Evolutionary conservation across 2,888 invertebrate genomes (phyloP).

Genomic region (Rambutsinella grinnellia): DNA sequence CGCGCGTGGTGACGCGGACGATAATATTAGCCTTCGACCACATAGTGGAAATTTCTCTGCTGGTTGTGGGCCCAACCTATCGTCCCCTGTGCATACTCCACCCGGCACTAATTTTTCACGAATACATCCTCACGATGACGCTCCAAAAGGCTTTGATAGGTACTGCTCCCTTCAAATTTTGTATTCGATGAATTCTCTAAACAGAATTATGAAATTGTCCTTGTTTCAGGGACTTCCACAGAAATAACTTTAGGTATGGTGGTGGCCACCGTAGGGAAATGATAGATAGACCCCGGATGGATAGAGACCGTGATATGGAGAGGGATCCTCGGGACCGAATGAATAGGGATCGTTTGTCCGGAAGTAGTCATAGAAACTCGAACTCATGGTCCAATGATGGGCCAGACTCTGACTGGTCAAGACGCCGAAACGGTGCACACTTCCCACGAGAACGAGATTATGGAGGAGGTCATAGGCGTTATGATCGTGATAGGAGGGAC

Average conservation of each 20-base stretch:
- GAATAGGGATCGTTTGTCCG: conserved; percentile 35
- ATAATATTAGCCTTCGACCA: conserved; percentile 64
- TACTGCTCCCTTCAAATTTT: too few species aligned
- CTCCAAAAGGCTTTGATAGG: conserved; percentile 38
- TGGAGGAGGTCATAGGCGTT: conserved; percentile 23
- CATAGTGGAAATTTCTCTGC: conserved; percentile 65
- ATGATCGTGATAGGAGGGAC: conserved; percentile 71
- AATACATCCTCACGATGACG: conserved; percentile 55
- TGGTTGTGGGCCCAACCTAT: conserved; percentile 61
- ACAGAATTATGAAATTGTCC: too few species aligned
- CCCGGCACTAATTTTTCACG: conserved; percentile 36
- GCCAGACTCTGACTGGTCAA: conserved; percentile 35
- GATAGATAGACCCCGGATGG: conserved; percentile 33
- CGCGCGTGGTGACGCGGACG: conserved; percentile 47
- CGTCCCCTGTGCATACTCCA: conserved; percentile 55
- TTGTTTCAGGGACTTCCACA: conserved; percentile 31
- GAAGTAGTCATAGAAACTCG: conserved; percentile 36
- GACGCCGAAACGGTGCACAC: conserved; percentile 46
- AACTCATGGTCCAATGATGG: conserved; percentile 44
- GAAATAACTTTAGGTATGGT: conserved; percentile 40
- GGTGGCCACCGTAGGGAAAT: conserved; percentile 26
- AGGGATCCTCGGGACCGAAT: conserved; percentile 48
- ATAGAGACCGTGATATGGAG: conserved; percentile 21
- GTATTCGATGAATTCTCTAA: too few species aligned
- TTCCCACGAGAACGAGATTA: conserved; percentile 50